A percentile compares a stretch with the other conserved stretches of the same genome.
Evolutionary conservation across 23 tunicate genomes (phyloP).

Genomic region (Clavelina lepadiformis): DNA sequence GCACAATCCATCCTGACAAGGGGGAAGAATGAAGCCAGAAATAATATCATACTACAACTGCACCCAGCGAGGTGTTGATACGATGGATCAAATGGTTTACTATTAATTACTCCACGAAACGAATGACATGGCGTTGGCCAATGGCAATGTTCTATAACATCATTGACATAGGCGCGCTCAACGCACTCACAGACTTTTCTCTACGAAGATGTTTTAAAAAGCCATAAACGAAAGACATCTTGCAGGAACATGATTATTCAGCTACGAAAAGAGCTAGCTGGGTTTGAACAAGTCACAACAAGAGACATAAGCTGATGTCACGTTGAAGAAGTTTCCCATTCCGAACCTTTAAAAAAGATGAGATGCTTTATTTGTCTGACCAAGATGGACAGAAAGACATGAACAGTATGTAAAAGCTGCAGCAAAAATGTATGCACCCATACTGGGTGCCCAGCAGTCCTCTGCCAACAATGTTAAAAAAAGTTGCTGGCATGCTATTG

Average conservation of each 20-base stretch:
- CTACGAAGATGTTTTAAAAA: no score
- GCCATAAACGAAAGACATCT: no score
- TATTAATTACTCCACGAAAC: constrained; percentile 7
- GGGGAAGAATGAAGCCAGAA: neutral
- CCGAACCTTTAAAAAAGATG: no score
- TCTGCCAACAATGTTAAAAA: neutral
- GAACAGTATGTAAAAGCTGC: constrained; percentile 1
- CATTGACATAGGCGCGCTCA: neutral
- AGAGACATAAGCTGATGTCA: no score
- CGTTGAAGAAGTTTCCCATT: no score
- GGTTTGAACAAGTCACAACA: no score
- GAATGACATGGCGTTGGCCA: neutral
- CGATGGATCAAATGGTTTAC: no score
- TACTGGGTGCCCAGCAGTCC: neutral
- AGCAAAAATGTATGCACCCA: neutral
- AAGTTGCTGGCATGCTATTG: neutral
- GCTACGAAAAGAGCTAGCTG: no score
- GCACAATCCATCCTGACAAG: neutral
- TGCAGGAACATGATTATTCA: no score
- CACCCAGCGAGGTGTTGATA: neutral
- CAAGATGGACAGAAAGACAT: neutral
- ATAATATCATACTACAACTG: neutral
- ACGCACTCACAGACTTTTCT: neutral
- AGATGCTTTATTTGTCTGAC: no score
- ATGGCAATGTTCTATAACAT: constrained; percentile 7